Evolutionary conservation across 37 sponge, comb jelly and placozoan genomes (phyloP), one percentile per base, ranked within the genome.

Genomic region (Spongia lamella): DNA sequence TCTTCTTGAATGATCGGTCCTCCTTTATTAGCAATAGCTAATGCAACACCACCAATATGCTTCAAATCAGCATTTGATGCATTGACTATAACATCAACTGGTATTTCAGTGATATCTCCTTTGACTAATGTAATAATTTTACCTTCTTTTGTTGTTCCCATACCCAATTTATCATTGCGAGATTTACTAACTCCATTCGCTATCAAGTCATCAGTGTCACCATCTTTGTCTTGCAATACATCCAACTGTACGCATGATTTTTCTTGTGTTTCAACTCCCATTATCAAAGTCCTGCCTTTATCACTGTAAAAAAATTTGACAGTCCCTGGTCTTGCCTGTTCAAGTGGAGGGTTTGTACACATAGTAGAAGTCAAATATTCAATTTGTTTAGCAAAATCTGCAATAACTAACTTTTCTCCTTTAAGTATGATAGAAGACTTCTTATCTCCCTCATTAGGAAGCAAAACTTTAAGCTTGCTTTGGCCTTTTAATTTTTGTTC

Each of bases 81-180:
- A 83, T 89, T 89, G 0, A 89, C 89, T 47, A 89, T 83, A 0
- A 89, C 84, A 39, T 89, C 89, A 40, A 76, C 81, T 17, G 30
- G 22, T 30, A 84, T 79, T 31, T 74, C 76, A 7, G 89, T 89
- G 57, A 89, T 79, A 40, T 89, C 89, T 27, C 89, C 89, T 53
- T 58, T 9, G 22, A 49, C 62, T 7, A 88, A 50, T 3, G 30
- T 27, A 62, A 88, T 59, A 13, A 47, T 50, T 40, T 73, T 83
- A 5, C 20, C 14, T 24, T 68, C 79, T 20, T 27, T 25, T 25
- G 68, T 73, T 22, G 20, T 25, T 20, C 74, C 84, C 26, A 26
- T 38, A 64, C 77, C 59, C 16, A 61, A 37, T 36, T 39, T 59
- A 17, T 55, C 5, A 63, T 58, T 7, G 22, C 26, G 37, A 15